A percentile compares a stretch with the other conserved stretches of the same genome.
Conservation (phyloP, 1,140 invertebrate genomes). For the Bombus sylvicola region DNA sequence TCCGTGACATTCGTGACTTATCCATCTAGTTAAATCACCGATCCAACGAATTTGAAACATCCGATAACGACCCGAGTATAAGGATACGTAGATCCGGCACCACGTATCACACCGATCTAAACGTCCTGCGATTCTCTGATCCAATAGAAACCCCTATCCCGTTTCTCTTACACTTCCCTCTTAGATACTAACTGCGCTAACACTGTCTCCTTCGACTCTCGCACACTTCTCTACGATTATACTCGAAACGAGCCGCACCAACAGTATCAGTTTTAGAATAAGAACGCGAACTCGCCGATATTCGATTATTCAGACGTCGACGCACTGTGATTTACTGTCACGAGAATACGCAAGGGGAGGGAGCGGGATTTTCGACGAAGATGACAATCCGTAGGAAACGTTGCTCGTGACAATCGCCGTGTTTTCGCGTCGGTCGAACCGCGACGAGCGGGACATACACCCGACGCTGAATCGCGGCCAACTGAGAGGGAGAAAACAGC, state of each 20-base stretch:
- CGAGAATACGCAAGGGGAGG: not conserved
- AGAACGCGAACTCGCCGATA: not conserved
- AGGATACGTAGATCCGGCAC: too few species aligned
- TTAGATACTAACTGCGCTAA: not conserved
- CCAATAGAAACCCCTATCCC: not conserved
- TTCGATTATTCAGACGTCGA: not conserved
- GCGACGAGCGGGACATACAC: conserved; percentile 64
- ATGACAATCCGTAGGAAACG: conserved; percentile 15
- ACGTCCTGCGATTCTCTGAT: not conserved
- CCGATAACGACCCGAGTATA: not conserved
- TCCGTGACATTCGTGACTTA: conserved; percentile 2
- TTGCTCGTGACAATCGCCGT: conserved; percentile 40
- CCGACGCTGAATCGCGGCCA: conserved; percentile 82
- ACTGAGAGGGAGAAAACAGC: conserved; percentile 77
- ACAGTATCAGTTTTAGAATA: not conserved
- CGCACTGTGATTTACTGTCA: not conserved
- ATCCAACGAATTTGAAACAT: not conserved
- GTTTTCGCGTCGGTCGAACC: conserved; percentile 60
- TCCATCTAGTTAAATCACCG: not conserved
- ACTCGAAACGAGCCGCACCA: not conserved
- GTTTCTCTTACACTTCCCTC: not conserved
- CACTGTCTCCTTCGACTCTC: not conserved
- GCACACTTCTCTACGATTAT: not conserved
- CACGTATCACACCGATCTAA: not conserved
- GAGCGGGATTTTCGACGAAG: not conserved